Percentiles rank a stretch among this genome's conserved stretches.
Evolutionary conservation across 2,888 invertebrate species (phyloP).

Genomic region (Pheosia gnoma): DNA sequence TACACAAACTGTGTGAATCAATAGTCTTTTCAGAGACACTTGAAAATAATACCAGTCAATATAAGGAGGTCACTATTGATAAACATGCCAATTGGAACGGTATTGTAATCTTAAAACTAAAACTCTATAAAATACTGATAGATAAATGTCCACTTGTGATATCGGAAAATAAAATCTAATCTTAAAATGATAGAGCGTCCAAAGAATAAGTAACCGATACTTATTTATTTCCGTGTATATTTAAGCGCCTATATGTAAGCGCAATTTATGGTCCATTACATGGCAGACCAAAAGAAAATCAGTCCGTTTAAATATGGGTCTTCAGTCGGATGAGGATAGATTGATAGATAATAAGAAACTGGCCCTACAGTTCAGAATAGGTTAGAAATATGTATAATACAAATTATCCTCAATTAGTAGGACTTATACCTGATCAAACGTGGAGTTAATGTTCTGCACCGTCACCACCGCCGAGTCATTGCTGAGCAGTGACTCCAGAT

Average conservation of each 20-base stretch:
- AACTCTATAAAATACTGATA: not conserved
- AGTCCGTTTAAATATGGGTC: too few relatives aligned
- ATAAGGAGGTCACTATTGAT: not conserved
- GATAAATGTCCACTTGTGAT: not conserved
- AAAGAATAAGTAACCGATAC: too few relatives aligned
- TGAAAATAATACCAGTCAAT: not conserved
- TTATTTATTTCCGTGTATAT: too few relatives aligned
- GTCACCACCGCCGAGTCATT: conserved; percentile 45
- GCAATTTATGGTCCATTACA: too few relatives aligned
- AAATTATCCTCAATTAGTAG: not conserved
- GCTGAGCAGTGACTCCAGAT: conserved; percentile 56
- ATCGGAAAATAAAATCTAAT: not conserved
- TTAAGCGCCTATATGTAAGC: too few relatives aligned
- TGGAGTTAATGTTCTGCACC: conserved; percentile 50
- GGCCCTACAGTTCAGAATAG: not conserved
- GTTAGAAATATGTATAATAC: too few relatives aligned
- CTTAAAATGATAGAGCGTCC: not conserved
- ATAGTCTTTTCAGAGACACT: not conserved
- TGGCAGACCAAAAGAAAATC: too few relatives aligned
- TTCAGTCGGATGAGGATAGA: too few relatives aligned
- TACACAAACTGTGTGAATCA: too few relatives aligned
- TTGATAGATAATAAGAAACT: too few relatives aligned
- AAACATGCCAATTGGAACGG: not conserved
- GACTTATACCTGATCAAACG: conserved; percentile 67
- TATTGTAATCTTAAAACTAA: not conserved